phyloP scores from a whole-genome alignment of 1,140 invertebrate species.

The Heliconius congener region DNA sequence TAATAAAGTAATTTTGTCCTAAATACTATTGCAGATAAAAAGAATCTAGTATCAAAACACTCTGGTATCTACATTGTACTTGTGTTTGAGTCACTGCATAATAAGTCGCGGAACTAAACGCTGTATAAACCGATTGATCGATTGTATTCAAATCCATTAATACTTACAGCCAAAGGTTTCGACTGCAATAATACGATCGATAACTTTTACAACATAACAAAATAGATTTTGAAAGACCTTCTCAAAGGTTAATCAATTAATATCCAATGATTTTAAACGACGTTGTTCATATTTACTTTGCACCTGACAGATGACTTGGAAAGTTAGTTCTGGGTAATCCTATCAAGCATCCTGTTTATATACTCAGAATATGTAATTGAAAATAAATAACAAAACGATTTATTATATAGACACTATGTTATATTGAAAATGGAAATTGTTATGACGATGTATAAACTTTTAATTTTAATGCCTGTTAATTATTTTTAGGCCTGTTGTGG shows the following conservation, averaged over 20 bases:
- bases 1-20: too few species aligned
- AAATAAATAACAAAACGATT: not conserved
- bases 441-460: not conserved
- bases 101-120: too few species aligned
- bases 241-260: not conserved
- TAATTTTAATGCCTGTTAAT: too few species aligned
- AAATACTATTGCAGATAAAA: too few species aligned
- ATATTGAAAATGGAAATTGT: not conserved
- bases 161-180: too few species aligned
- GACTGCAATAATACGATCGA: too few species aligned
- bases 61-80: too few species aligned
- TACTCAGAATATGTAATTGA: conserved; percentile 6
- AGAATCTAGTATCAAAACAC: too few species aligned
- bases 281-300: not conserved
- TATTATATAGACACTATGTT: not conserved
- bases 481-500: too few species aligned
- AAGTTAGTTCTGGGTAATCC: not conserved
- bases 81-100: not conserved
- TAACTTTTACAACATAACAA: not conserved
- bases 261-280: not conserved
- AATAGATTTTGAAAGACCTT: not conserved
- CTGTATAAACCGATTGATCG: too few species aligned
- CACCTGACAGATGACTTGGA: not conserved
- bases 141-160: too few species aligned
- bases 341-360: not conserved